phyloP scores from a whole-genome alignment of 2,797 vertebrate species.

The Falco rusticolus region DNA sequence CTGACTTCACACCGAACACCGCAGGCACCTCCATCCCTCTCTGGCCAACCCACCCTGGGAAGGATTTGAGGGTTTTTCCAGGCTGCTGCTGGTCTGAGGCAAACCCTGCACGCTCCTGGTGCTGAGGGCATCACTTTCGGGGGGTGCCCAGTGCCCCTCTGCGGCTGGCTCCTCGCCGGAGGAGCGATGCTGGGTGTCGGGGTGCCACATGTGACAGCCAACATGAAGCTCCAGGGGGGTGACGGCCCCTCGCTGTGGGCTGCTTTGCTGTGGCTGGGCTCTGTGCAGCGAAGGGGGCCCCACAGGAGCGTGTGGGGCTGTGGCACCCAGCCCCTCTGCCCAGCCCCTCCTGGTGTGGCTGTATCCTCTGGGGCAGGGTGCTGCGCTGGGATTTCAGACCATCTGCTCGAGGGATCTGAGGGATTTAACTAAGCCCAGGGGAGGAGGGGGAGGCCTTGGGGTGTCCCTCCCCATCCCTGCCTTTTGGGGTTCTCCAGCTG shows the following conservation, averaged over 20 bases:
- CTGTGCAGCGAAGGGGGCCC: background rate
- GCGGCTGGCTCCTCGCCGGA: background rate
- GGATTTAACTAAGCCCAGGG: background rate
- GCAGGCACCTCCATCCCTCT: background rate
- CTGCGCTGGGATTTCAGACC: background rate
- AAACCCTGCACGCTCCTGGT: background rate
- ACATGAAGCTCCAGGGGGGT: fast-evolving
- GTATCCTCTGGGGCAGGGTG: background rate
- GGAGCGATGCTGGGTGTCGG: fast-evolving
- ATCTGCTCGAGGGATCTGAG: background rate
- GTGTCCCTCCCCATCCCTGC: too few species aligned
- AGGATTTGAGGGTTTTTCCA: background rate
- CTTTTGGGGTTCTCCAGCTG: background rate
- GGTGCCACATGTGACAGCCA: fast-evolving
- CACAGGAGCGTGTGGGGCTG: fast-evolving
- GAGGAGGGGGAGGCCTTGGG: background rate
- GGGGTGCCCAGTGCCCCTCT: fast-evolving
- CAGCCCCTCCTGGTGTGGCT: fast-evolving
- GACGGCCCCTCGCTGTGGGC: fast-evolving
- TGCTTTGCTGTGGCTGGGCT: background rate
- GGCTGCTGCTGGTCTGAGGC: background rate
- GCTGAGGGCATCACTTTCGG: fast-evolving
- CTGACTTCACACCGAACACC: background rate
- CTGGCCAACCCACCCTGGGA: background rate
- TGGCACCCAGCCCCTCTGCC: background rate